A percentile compares a stretch with the other conserved stretches of the same genome.
Conservation (phyloP, 2,113 vertebrate genomes). For the Chaetodon trifascialis region DNA sequence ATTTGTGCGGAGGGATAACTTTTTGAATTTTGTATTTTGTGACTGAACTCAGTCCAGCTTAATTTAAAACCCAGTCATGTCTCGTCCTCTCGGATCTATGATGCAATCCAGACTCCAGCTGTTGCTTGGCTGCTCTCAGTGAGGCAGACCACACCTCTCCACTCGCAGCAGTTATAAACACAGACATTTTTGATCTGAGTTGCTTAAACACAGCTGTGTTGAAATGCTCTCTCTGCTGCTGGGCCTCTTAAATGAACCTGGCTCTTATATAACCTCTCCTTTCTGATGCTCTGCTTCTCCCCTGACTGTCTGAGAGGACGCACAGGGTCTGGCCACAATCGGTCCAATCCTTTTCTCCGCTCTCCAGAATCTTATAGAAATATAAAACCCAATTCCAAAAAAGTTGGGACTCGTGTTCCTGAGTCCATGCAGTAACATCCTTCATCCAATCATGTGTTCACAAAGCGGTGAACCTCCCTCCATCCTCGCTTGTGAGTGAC, state of each 20-base stretch:
- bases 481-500: no score
- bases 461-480: no score
- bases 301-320: slow-evolving; percentile 13
- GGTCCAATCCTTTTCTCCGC: no score
- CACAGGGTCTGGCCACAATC: not conserved
- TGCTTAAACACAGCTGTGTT: slow-evolving; percentile 65
- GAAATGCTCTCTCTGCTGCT: slow-evolving; percentile 27
- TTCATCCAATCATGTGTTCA: no score
- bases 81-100: slow-evolving; percentile 17
- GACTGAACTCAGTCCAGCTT: not conserved
- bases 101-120: slow-evolving; percentile 48
- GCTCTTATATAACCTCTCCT: slow-evolving; percentile 46
- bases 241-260: slow-evolving; percentile 29
- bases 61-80: not conserved
- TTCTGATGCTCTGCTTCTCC: not conserved
- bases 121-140: slow-evolving; percentile 16
- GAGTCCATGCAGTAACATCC: no score
- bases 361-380: no score
- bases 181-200: slow-evolving; percentile 36
- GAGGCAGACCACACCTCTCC: slow-evolving; percentile 3
- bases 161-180: slow-evolving; percentile 42
- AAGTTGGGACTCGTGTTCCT: no score
- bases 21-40: slow-evolving; percentile 1
- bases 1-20: not conserved
- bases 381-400: no score